A percentile compares a stretch with the other conserved stretches of the same genome.
Evolutionary conservation across 2,797 vertebrate species (phyloP).

Genomic region (Poecilia gillii): DNA sequence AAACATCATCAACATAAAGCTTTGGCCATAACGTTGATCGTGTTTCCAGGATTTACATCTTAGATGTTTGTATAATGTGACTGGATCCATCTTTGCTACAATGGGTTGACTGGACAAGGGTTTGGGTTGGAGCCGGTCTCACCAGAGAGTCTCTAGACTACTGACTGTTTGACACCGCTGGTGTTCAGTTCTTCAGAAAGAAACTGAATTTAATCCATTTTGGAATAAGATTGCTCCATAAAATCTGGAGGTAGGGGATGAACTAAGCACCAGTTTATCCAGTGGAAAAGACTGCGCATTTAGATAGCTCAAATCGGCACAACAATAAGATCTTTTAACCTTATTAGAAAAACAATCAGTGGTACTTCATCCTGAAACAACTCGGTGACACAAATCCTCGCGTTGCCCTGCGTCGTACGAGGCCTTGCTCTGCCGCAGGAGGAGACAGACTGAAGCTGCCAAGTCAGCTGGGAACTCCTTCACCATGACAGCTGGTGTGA

Average conservation of each 20-base stretch:
- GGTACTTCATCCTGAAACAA: not conserved
- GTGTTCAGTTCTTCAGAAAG: not conserved
- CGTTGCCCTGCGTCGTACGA: not conserved
- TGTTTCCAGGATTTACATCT: not conserved
- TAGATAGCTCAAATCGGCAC: not conserved
- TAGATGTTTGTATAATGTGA: not conserved
- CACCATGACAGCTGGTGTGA: slow-evolving; percentile 38
- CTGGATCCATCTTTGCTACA: not conserved
- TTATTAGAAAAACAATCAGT: not conserved
- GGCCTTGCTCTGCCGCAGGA: not conserved
- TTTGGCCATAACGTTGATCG: not conserved
- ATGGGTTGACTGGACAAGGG: not conserved
- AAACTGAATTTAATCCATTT: too few species aligned
- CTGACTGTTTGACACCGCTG: not conserved
- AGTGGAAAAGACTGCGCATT: too few species aligned
- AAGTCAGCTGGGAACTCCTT: slow-evolving; percentile 17
- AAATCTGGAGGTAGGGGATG: not conserved
- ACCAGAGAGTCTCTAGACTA: not conserved
- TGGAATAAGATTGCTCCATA: too few species aligned
- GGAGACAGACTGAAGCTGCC: not conserved
- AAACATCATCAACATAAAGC: not conserved
- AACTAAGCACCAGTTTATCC: not conserved
- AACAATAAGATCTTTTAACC: not conserved
- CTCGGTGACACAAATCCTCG: not conserved
- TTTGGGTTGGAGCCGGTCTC: not conserved